Evolutionary conservation across 2,113 vertebrate genomes (phyloP).

Genomic region (Conger conger): DNA sequence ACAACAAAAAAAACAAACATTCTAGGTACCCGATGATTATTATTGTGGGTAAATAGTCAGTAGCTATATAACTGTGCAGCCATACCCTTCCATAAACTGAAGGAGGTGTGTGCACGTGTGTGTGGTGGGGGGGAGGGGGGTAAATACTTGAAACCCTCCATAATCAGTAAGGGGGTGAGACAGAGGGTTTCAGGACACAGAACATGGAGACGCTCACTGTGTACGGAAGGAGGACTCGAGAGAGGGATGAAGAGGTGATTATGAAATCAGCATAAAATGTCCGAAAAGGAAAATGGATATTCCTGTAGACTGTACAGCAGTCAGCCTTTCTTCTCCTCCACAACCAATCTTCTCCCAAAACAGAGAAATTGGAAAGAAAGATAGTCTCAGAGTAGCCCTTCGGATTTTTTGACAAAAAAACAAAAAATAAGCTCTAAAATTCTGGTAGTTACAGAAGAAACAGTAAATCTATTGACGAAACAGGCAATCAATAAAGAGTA

Average conservation of each 20-base stretch:
- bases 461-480: background rate
- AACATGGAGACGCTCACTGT: background rate
- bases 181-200: background rate
- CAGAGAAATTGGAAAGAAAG: too few relatives aligned
- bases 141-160: too few relatives aligned
- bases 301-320: too few relatives aligned
- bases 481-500: background rate
- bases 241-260: background rate
- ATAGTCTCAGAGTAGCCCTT: background rate
- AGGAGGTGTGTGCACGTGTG: background rate
- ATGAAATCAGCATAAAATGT: too few relatives aligned
- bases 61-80: background rate
- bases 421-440: slow-evolving; percentile 22
- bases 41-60: background rate
- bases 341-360: too few relatives aligned
- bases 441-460: slow-evolving; percentile 18
- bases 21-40: background rate
- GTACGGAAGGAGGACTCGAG: background rate
- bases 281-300: too few relatives aligned
- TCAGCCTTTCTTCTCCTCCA: too few relatives aligned
- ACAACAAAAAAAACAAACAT: background rate
- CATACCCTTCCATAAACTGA: background rate
- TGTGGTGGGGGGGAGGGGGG: too few relatives aligned
- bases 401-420: background rate
- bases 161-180: background rate